Evolutionary conservation across 2,797 vertebrate species (phyloP).

Genomic region (Falco biarmicus): DNA sequence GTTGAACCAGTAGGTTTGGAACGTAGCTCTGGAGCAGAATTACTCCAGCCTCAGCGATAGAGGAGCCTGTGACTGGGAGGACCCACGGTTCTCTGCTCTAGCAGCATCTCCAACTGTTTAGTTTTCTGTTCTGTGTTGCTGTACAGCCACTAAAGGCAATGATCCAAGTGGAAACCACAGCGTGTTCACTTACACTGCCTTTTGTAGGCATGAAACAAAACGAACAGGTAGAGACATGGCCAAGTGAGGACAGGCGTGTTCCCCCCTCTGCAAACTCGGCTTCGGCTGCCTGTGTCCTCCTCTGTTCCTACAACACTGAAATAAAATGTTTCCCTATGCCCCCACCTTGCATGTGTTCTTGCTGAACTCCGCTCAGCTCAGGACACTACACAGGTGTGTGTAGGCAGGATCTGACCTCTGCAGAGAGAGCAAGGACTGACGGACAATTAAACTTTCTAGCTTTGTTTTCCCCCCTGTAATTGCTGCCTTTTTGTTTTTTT

Average conservation of each 20-base stretch:
- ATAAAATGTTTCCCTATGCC: not conserved
- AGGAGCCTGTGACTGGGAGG: not conserved
- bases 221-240: not conserved
- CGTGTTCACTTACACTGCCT: rapidly evolving
- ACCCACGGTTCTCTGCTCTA: not conserved
- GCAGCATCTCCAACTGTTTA: not conserved
- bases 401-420: not conserved
- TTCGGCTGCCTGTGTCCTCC: not conserved
- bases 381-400: not conserved
- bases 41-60: too few relatives aligned
- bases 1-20: not conserved
- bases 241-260: not conserved
- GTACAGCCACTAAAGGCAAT: not conserved
- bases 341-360: not conserved
- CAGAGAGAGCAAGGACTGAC: not conserved
- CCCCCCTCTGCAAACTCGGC: not conserved
- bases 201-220: not conserved
- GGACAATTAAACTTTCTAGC: not conserved
- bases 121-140: not conserved
- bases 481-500: not conserved
- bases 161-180: not conserved
- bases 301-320: not conserved
- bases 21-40: not conserved
- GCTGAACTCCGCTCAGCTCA: not conserved
- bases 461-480: not conserved